Conservation (phyloP, 2,113 vertebrate genomes). For the Hemiscyllium ocellatum region DNA sequence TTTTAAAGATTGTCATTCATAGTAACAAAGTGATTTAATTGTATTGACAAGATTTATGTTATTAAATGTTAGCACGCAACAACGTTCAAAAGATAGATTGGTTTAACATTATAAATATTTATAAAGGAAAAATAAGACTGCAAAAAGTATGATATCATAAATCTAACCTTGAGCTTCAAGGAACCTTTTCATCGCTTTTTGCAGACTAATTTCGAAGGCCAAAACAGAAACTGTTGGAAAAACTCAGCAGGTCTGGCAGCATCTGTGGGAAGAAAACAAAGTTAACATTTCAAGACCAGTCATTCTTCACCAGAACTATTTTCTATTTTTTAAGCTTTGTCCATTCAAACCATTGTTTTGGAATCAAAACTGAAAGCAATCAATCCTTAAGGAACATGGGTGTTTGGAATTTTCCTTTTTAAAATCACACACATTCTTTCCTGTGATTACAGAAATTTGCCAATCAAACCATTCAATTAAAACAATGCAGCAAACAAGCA, state of each 20-base stretch:
- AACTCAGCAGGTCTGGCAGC: no score
- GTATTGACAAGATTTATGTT: neutral
- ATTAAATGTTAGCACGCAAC: neutral
- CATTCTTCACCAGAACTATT: no score
- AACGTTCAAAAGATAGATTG: neutral
- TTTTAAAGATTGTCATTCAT: conserved; percentile 8
- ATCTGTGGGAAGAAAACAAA: no score
- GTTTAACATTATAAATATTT: conserved; percentile 11
- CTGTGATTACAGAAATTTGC: neutral
- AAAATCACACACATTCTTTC: neutral
- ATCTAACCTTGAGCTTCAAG: neutral
- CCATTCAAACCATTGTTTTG: neutral
- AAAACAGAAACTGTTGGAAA: no score
- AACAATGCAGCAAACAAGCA: neutral
- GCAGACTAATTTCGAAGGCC: neutral
- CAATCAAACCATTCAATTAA: neutral
- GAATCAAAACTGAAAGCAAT: neutral
- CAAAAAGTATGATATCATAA: neutral
- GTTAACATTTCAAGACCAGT: no score
- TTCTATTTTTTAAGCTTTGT: no score
- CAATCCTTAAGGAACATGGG: neutral
- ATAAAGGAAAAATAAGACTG: neutral
- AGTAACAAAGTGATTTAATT: conserved; percentile 13
- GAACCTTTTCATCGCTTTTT: neutral
- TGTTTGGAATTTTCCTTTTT: neutral